phyloP scores from a whole-genome alignment of 1,140 invertebrate genomes.

The Drosophila rhopaloa region DNA sequence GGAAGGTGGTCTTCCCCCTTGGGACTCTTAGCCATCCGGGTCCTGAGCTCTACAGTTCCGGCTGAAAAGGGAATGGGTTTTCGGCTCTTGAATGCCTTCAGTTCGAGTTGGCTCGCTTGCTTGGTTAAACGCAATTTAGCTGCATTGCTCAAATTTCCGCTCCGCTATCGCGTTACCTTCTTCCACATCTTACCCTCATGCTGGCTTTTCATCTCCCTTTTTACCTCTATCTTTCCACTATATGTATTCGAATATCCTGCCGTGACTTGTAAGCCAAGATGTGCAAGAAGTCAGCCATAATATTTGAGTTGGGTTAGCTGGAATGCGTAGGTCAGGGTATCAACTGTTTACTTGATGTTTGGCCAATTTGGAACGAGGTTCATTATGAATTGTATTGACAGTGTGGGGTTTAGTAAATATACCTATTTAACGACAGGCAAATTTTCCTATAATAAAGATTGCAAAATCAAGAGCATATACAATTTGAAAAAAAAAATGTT shows the following conservation, averaged over 20 bases:
- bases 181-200: conserved; percentile 9
- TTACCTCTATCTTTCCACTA: background rate
- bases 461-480: too few species aligned
- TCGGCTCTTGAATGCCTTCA: conserved; percentile 33
- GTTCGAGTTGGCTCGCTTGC: conserved; percentile 39
- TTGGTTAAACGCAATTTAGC: conserved; percentile 81
- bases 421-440: background rate
- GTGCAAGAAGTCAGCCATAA: conserved; percentile 4
- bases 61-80: conserved; percentile 5
- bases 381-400: conserved; percentile 6
- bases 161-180: conserved; percentile 59
- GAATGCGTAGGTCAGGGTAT: conserved; percentile 1
- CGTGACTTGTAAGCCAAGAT: conserved; percentile 26
- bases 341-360: conserved; percentile 7
- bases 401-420: background rate
- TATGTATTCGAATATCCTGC: conserved; percentile 4
- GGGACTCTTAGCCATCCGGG: conserved; percentile 5
- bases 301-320: conserved; percentile 14
- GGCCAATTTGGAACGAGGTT: conserved; percentile 3
- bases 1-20: conserved; percentile 5
- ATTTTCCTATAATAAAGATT: background rate
- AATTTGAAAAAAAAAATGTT: too few species aligned
- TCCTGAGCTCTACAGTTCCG: conserved; percentile 14
- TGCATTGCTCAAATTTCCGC: conserved; percentile 77
- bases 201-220: background rate